Conservation (phyloP, 2,797 vertebrate species). For the Galago senegalensis region DNA sequence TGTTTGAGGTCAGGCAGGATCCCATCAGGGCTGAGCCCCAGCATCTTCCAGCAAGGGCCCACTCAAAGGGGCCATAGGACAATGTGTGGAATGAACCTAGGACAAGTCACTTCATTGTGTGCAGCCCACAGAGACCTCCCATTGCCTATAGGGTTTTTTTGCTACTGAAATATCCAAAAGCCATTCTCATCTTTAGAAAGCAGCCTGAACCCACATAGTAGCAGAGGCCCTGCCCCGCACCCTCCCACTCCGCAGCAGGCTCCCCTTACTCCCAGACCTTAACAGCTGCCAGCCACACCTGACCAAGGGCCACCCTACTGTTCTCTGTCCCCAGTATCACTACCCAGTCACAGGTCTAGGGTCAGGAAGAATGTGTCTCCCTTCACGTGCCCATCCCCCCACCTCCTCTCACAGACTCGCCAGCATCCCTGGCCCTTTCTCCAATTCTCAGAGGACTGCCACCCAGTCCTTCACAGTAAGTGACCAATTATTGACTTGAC, state of each 20-base stretch:
- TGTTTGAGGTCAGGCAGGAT: neutral
- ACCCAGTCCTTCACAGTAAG: neutral
- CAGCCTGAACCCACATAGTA: neutral
- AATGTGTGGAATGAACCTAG: neutral
- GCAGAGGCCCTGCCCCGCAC: neutral
- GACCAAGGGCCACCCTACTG: neutral
- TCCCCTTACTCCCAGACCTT: neutral
- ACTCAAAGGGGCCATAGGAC: neutral
- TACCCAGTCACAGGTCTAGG: fast-evolving
- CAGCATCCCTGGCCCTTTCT: neutral
- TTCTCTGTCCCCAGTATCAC: neutral
- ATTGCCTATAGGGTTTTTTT: too few relatives aligned
- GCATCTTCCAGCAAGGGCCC: neutral
- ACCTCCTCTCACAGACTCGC: neutral
- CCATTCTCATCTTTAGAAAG: neutral
- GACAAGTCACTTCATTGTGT: neutral
- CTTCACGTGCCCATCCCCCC: neutral
- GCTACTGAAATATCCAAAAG: too few relatives aligned
- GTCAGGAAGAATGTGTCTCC: neutral
- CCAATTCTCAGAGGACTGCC: neutral
- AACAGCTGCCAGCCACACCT: neutral
- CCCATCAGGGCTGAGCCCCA: neutral
- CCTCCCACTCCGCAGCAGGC: fast-evolving
- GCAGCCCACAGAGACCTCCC: too few relatives aligned
- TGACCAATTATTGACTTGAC: neutral